Base-by-base conservation (phyloP, 2,113 vertebrate genomes). In the Hystrix brachyura region DNA sequence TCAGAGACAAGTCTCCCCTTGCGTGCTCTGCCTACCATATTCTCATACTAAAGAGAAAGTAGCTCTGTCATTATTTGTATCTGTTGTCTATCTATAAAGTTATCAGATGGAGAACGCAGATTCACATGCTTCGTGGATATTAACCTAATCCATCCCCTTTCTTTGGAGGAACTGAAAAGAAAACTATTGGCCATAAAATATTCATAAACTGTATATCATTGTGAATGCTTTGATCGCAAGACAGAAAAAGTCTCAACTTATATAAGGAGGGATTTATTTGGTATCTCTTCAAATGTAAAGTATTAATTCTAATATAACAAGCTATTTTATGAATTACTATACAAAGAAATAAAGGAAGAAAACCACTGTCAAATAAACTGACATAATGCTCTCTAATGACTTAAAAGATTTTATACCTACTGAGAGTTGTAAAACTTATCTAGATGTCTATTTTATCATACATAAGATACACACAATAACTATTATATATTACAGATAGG, bases 201-300 rank as follows among this genome's bases (percentile, higher is more conserved):
- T 84, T 81, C 62, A 55, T 81, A 64, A 95, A 57, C 9, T 23
- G 1, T 34, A 93, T 57, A 4, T 27, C 71, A 48, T n/a, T 48
- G 8, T 21, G 43, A 87, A 87, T 51, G 15, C 43, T 85, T 69
- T 90, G 67, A 91, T 46, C 43, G 19, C 53, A 81, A 87, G 83
- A 97, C 78, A 89, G 21, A 89, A n/a, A 84, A 93, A 87, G 13
- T 3, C 25, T 18, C 55, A 91, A 25, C n/a, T 90, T 72, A n/a
- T 83, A 81, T 18, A 93, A 69, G 65, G 53, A 93, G 23, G 17
- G 86, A 94, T 90, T 74, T 53, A 80, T 76, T 64, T 46, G 14
- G 71, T 38, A 59, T 87, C 76, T 82, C 21, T n/a, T 85, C 76
- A 93, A 94, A 91, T 72, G 5, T 90, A 60, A 96, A 53, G 93